Evolutionary conservation across 2,113 vertebrate species (phyloP).

Genomic region (Hippocampus comes): DNA sequence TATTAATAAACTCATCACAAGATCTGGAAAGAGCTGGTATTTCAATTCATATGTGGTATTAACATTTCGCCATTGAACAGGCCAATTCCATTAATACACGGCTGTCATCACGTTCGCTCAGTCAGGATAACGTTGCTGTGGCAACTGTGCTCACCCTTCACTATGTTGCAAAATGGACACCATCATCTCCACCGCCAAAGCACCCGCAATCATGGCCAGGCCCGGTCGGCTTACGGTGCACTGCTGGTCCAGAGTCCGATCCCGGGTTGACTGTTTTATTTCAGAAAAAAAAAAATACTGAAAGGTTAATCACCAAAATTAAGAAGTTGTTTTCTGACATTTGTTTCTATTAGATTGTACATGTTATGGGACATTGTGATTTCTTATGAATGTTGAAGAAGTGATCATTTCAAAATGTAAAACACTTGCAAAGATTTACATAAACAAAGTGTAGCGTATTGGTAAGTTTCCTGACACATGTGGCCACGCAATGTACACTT

Average conservation of each 20-base stretch:
- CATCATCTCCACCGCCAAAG: slow-evolving; percentile 94
- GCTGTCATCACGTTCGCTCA: not conserved
- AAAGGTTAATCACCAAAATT: not conserved
- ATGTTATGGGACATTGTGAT: not conserved
- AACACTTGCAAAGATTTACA: too few species aligned
- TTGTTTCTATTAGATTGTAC: not conserved
- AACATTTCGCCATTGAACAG: not conserved
- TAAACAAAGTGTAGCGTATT: too few species aligned
- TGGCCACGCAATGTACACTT: too few species aligned
- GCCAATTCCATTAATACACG: not conserved
- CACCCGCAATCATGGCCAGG: slow-evolving; percentile 92
- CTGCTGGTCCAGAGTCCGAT: slow-evolving; percentile 95
- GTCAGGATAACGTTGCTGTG: not conserved
- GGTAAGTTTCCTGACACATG: too few species aligned
- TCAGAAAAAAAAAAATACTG: not conserved
- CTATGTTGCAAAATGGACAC: slow-evolving; percentile 93
- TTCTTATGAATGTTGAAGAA: not conserved
- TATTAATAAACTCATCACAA: too few species aligned
- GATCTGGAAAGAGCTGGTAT: too few species aligned
- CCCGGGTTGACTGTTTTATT: slow-evolving; percentile 83
- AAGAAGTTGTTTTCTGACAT: not conserved
- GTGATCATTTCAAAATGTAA: too few species aligned
- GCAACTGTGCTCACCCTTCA: slow-evolving; percentile 81
- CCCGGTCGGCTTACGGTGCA: slow-evolving; percentile 96
- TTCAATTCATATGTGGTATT: too few species aligned